Evolutionary conservation across 2,797 vertebrate genomes (phyloP).

Genomic region (Sebastes itinus): DNA sequence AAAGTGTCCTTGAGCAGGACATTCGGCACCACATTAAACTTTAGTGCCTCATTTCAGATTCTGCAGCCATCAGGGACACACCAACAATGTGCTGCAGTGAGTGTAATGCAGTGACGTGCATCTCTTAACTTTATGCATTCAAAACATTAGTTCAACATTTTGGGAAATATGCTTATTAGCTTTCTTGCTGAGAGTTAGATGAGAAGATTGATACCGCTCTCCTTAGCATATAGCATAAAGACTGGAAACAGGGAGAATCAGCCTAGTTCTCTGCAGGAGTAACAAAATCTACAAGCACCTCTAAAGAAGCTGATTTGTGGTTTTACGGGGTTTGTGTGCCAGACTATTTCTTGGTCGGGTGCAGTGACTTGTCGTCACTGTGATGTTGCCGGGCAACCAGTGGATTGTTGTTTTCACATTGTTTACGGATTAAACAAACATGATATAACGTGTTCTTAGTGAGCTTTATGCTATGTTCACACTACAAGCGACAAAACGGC

Average conservation of each 20-base stretch:
- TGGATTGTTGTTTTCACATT: neutral
- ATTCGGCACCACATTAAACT: neutral
- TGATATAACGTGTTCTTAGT: neutral
- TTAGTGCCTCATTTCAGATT: conserved; percentile 2
- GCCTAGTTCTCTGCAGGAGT: neutral
- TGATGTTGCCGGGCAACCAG: neutral
- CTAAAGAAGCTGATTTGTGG: neutral
- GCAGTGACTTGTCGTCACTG: neutral
- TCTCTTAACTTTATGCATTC: neutral
- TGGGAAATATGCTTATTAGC: neutral
- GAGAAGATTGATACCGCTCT: neutral
- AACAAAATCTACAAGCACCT: neutral
- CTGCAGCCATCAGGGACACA: neutral
- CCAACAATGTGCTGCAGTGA: neutral
- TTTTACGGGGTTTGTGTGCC: neutral
- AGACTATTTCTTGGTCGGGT: neutral
- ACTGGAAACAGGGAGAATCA: neutral
- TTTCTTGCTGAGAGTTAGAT: neutral
- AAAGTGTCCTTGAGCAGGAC: neutral
- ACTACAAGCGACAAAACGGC: neutral
- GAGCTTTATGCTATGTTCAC: neutral
- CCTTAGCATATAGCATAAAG: neutral
- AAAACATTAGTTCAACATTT: neutral
- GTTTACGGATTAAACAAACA: conserved; percentile 11
- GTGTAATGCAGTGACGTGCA: neutral